Conservation (phyloP, 2,888 invertebrate genomes). For the Agonopterix subpropinquella region DNA sequence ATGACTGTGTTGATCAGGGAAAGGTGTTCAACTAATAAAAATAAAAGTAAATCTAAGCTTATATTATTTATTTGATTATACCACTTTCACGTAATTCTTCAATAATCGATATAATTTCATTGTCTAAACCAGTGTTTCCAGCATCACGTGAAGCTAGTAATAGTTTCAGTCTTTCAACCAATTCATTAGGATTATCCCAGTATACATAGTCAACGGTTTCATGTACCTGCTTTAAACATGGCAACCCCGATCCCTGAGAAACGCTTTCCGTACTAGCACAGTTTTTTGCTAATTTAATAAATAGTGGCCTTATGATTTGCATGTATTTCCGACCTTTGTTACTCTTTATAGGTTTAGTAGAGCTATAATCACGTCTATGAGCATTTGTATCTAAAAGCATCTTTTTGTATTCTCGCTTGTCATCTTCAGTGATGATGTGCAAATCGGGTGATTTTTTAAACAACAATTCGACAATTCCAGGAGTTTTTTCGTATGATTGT, state of each 20-base stretch:
- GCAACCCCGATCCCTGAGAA: conserved; percentile 6
- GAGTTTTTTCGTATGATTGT: conserved; percentile 6
- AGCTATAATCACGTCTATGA: conserved; percentile 11
- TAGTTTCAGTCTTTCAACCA: conserved; percentile 16
- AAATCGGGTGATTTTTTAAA: conserved; percentile 6
- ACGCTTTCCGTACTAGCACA: neutral
- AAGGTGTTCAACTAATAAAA: neutral
- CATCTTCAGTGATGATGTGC: conserved; percentile 1
- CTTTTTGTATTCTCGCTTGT: conserved; percentile 10
- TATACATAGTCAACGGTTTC: conserved; percentile 13
- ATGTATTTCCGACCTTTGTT: conserved; percentile 11
- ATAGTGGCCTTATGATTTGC: conserved; percentile 5
- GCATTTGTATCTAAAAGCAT: conserved; percentile 9
- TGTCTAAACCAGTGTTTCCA: conserved; percentile 16
- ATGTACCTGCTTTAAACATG: conserved; percentile 9
- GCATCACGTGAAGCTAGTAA: conserved; percentile 17
- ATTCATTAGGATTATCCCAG: conserved; percentile 20
- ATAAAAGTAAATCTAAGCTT: neutral
- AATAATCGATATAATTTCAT: conserved; percentile 36
- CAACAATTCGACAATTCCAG: conserved; percentile 7
- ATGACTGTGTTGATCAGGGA: neutral
- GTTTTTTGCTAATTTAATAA: neutral
- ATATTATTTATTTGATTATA: conserved; percentile 10
- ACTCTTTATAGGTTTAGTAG: conserved; percentile 10
- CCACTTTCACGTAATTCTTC: conserved; percentile 19